Conservation (phyloP, 2,797 vertebrate genomes). For the Hippopotamyrus pictus region DNA sequence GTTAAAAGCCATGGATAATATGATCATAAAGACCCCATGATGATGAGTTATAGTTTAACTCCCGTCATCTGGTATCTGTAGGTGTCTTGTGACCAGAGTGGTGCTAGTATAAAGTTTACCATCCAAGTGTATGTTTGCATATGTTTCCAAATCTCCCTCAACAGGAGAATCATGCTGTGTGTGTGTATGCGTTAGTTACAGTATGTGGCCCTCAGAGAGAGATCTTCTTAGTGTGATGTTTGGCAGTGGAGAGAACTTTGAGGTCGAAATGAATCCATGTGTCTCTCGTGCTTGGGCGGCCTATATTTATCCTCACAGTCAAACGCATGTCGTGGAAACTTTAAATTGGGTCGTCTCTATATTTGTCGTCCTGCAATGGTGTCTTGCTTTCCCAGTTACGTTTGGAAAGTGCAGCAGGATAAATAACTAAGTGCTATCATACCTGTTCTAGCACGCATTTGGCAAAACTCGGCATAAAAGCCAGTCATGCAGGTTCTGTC, state of each 20-base stretch:
- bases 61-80: background rate
- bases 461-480: background rate
- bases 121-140: background rate
- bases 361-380: background rate
- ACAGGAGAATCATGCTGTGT: background rate
- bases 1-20: background rate
- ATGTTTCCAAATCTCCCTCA: background rate
- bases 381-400: background rate
- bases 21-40: background rate
- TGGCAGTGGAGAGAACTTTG: background rate
- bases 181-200: background rate
- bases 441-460: background rate
- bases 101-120: background rate
- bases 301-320: conserved; percentile 56
- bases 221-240: background rate
- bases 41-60: conserved; percentile 1
- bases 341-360: conserved; percentile 15
- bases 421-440: background rate
- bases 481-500: background rate
- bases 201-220: background rate
- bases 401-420: background rate
- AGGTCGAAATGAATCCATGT: conserved; percentile 48
- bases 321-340: conserved; percentile 20
- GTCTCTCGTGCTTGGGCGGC: conserved; percentile 47
- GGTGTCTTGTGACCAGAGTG: background rate